Evolutionary conservation across 30 jellyfish, hydroid and myxozoan species (phyloP).

Genomic region (Chrysaora quinquecirrha): DNA sequence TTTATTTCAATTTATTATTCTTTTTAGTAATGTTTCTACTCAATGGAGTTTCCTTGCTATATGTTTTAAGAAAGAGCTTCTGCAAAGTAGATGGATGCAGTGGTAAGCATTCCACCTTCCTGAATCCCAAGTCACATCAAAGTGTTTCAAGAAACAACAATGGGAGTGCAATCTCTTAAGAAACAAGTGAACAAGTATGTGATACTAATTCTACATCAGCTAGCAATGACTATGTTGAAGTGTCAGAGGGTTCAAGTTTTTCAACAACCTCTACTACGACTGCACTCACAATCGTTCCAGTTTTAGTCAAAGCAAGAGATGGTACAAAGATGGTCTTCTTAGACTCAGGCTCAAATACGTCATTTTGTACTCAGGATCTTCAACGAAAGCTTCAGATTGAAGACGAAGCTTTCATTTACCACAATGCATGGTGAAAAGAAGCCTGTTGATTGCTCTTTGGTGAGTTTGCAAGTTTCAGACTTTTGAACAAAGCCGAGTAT

Average conservation of each 20-base stretch:
- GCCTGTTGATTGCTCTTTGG: not conserved
- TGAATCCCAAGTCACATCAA: constrained; percentile 3
- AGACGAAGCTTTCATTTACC: constrained; percentile 5
- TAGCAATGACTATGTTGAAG: constrained; percentile 1
- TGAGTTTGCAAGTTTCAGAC: constrained; percentile 4
- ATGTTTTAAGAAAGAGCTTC: not conserved
- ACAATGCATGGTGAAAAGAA: constrained; percentile 7
- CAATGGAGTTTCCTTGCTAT: too few relatives aligned
- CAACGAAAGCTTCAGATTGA: not conserved
- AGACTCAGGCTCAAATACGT: constrained; percentile 38
- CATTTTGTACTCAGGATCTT: constrained; percentile 30
- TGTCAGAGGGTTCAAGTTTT: not conserved
- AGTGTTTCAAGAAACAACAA: not conserved
- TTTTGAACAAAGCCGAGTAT: not conserved
- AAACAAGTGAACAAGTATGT: too few relatives aligned
- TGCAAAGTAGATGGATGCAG: constrained; percentile 27
- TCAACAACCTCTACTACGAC: not conserved
- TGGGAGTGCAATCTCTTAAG: not conserved
- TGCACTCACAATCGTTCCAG: constrained; percentile 27
- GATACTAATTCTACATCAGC: not conserved
- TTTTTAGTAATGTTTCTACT: too few relatives aligned
- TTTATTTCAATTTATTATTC: too few relatives aligned
- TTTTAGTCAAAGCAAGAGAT: constrained; percentile 3
- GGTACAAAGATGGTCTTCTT: constrained; percentile 13
- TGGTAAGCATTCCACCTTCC: constrained; percentile 24